Percentiles rank a stretch among this genome's conserved stretches.
Conservation (phyloP, 2,888 invertebrate species). For the Athalia circularis region DNA sequence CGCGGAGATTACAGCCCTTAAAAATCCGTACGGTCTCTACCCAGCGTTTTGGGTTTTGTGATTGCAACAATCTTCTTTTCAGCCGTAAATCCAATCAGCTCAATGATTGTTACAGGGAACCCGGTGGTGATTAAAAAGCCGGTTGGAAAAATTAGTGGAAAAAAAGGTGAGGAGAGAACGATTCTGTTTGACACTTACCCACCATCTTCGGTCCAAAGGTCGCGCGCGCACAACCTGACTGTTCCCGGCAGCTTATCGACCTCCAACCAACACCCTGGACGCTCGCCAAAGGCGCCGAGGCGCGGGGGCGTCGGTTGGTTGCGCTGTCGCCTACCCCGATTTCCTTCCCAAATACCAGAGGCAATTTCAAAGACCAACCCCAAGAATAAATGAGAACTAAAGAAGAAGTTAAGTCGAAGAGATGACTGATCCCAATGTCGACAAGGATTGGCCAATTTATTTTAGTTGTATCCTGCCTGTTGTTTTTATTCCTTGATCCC, state of each 20-base stretch:
- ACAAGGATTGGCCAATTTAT: background rate
- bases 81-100: too few species aligned
- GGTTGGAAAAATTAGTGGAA: background rate
- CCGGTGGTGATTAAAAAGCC: background rate
- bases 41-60: too few species aligned
- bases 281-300: conserved; percentile 30
- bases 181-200: conserved; percentile 32
- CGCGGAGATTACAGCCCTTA: conserved; percentile 29
- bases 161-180: conserved; percentile 5
- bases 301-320: conserved; percentile 6
- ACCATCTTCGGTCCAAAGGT: conserved; percentile 44
- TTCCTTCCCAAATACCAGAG: background rate
- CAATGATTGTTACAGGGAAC: background rate
- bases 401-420: background rate
- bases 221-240: conserved; percentile 42
- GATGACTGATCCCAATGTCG: background rate
- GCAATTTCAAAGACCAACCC: background rate
- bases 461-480: too few species aligned
- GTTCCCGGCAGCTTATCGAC: conserved; percentile 69
- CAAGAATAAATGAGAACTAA: background rate
- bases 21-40: too few species aligned
- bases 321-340: conserved; percentile 15
- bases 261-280: conserved; percentile 67
- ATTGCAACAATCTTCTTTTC: too few species aligned
- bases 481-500: too few species aligned